Evolutionary conservation across 2,888 invertebrate species (phyloP).

Genomic region (Dynastes hyllus): DNA sequence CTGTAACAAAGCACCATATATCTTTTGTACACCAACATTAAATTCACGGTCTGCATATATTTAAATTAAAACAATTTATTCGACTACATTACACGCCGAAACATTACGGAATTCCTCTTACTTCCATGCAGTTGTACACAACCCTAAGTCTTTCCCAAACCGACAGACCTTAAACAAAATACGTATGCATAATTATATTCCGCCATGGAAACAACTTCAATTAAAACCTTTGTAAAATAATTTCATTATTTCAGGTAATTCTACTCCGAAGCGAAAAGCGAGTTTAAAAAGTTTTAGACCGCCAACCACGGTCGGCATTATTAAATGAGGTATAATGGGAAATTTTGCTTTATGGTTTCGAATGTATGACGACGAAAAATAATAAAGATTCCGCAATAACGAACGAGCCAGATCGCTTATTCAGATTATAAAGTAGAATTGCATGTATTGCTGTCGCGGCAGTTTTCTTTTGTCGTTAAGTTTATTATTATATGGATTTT

Average conservation of each 20-base stretch:
- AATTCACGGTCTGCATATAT: not conserved
- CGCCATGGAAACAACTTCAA: not conserved
- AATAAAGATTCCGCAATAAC: not conserved
- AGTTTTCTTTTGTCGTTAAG: too few species aligned
- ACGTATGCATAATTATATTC: slow-evolving; percentile 10
- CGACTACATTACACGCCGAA: not conserved
- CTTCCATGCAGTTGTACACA: not conserved
- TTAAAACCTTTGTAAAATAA: not conserved
- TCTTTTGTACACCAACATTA: not conserved
- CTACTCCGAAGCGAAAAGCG: not conserved
- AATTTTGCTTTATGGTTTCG: not conserved
- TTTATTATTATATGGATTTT: not conserved
- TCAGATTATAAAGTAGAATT: not conserved
- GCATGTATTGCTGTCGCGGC: not conserved
- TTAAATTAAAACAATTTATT: slow-evolving; percentile 13
- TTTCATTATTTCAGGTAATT: slow-evolving; percentile 10
- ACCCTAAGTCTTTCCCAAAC: not conserved
- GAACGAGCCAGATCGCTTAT: not conserved
- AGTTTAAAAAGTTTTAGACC: slow-evolving; percentile 1
- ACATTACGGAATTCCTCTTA: not conserved
- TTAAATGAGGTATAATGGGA: not conserved
- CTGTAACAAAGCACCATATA: not conserved
- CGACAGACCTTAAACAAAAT: not conserved
- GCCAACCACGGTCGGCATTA: not conserved
- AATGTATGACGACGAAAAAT: not conserved